Conservation (phyloP, 92 coral and sea anemone genomes). For the Phenganax subtilis region DNA sequence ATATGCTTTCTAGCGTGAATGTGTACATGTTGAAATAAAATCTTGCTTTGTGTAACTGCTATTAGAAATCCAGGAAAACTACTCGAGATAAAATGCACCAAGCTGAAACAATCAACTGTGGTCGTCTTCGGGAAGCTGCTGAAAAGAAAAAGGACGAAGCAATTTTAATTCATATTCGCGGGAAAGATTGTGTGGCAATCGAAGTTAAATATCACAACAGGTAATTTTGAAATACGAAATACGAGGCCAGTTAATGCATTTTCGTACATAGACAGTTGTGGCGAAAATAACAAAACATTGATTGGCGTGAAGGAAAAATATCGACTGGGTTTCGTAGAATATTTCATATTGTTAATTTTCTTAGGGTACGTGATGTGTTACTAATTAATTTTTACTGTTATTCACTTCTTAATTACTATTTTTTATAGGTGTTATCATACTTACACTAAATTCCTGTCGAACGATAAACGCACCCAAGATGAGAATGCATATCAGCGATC, state of each 20-base stretch:
- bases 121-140: constrained; percentile 27
- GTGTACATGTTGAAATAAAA: not conserved
- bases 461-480: constrained; percentile 1
- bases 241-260: not conserved
- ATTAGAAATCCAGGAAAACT: constrained; percentile 28
- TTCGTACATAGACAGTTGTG: not conserved
- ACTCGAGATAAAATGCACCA: constrained; percentile 27
- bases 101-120: constrained; percentile 31
- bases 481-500: constrained; percentile 9
- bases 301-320: constrained; percentile 1
- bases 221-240: constrained; percentile 4
- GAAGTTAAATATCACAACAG: constrained; percentile 18
- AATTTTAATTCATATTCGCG: constrained; percentile 16
- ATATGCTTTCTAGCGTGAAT: not conserved
- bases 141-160: constrained; percentile 13
- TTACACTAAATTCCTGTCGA: constrained; percentile 16
- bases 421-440: constrained; percentile 15
- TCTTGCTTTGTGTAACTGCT: not conserved
- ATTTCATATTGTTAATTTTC: constrained; percentile 7
- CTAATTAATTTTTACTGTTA: not conserved
- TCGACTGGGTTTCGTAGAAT: not conserved
- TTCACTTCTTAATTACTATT: not conserved
- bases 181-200: constrained; percentile 29
- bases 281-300: not conserved
- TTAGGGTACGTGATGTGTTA: not conserved